These are phyloP conservation scores for Myripristis murdjan DNA, from an alignment of 2,797 vertebrate genomes.

Conservation along the genomic window DNA sequence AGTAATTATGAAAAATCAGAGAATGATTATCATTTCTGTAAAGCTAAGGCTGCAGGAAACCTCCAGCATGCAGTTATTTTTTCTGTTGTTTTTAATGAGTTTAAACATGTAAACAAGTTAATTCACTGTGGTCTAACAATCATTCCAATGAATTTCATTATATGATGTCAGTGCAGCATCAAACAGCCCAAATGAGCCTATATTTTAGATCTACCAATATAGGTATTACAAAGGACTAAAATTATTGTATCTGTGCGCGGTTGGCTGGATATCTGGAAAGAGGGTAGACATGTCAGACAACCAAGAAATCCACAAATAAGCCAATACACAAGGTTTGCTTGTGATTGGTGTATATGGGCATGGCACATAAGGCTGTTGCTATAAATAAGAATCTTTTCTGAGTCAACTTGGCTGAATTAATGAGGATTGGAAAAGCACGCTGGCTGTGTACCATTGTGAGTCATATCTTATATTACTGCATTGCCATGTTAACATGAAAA, in stretches of 20 bases:
- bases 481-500: background rate
- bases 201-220: too few relatives aligned
- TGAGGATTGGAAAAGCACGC: slow-evolving; percentile 51
- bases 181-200: too few relatives aligned
- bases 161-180: too few relatives aligned
- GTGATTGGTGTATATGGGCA: slow-evolving; percentile 27
- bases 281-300: slow-evolving; percentile 37
- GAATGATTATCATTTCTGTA: too few relatives aligned
- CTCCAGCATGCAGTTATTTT: too few relatives aligned
- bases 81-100: too few relatives aligned
- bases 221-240: background rate
- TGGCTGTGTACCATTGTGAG: slow-evolving; percentile 51
- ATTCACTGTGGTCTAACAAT: too few relatives aligned
- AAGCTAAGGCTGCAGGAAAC: too few relatives aligned
- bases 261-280: slow-evolving; percentile 21
- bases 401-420: slow-evolving; percentile 50
- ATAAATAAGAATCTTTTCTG: slow-evolving; percentile 60
- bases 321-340: background rate
- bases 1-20: too few relatives aligned
- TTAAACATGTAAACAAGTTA: too few relatives aligned
- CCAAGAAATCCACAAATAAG: slow-evolving; percentile 53
- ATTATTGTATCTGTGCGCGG: background rate
- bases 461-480: slow-evolving; percentile 38
- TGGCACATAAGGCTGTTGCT: slow-evolving; percentile 42
- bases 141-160: too few relatives aligned